These are phyloP conservation scores for Gambusia affinis DNA, from an alignment of 2,113 vertebrate species.

Conservation along the genomic window DNA sequence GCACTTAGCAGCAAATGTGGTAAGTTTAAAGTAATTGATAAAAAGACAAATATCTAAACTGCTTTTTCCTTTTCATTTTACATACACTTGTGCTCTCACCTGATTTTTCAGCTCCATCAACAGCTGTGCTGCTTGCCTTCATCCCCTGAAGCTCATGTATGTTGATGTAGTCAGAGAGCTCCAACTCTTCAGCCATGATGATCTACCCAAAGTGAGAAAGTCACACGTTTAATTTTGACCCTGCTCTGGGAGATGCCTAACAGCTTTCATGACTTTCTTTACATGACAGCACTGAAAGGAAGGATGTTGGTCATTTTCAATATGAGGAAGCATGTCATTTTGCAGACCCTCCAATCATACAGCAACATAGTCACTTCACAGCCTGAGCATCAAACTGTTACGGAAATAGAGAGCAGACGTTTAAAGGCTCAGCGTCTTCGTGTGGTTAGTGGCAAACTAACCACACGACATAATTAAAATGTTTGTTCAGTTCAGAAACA, in stretches of 20 bases:
- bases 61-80: background rate
- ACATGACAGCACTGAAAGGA: background rate
- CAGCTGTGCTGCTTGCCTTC: background rate
- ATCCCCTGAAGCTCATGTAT: accelerated
- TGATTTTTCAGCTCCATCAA: background rate
- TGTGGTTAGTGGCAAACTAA: no score
- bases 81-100: slow-evolving; percentile 31
- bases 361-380: no score
- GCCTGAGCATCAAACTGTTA: no score
- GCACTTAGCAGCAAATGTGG: background rate
- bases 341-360: no score
- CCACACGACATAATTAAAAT: no score
- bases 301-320: background rate
- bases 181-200: slow-evolving; percentile 26
- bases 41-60: background rate
- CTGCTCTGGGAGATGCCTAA: accelerated
- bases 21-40: background rate
- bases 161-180: background rate
- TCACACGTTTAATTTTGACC: background rate
- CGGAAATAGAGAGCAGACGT: no score
- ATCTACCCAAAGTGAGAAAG: background rate
- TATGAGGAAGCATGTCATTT: background rate
- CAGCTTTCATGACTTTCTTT: accelerated
- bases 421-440: no score
- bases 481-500: no score